A percentile compares a stretch with the other conserved stretches of the same genome.
These are phyloP conservation scores for Enteromius anoplus DNA, from an alignment of 2,797 vertebrate species.

Conservation along the genomic window DNA sequence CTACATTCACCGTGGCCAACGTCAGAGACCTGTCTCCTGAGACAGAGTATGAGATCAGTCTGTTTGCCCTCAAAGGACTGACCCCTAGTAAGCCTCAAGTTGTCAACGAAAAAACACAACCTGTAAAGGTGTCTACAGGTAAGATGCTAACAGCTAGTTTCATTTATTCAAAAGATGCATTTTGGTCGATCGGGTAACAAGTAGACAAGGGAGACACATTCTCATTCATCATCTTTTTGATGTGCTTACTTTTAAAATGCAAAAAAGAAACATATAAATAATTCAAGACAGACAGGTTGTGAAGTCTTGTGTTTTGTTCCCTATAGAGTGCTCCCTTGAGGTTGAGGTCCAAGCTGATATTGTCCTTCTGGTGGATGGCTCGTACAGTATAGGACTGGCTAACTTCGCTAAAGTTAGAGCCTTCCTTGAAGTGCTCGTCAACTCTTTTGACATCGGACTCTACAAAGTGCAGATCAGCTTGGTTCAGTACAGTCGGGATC, in stretches of 20 bases:
- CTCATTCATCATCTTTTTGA: not conserved
- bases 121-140: slow-evolving; percentile 93
- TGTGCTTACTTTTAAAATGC: not conserved
- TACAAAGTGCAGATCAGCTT: slow-evolving; percentile 94
- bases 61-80: slow-evolving; percentile 91
- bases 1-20: slow-evolving; percentile 85
- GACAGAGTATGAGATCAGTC: slow-evolving; percentile 92
- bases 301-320: slow-evolving; percentile 55
- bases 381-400: slow-evolving; percentile 97
- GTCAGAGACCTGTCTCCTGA: slow-evolving; percentile 94
- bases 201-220: not conserved
- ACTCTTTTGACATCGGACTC: slow-evolving; percentile 93
- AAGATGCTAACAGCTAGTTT: slow-evolving; percentile 10
- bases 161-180: not conserved
- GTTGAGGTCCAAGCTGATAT: slow-evolving; percentile 98
- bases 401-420: slow-evolving; percentile 99
- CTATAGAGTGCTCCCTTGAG: slow-evolving; percentile 92
- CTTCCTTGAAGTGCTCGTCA: slow-evolving; percentile 95
- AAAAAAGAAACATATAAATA: not conserved
- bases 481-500: slow-evolving; percentile 97
- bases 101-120: slow-evolving; percentile 93
- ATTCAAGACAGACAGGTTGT: not conserved
- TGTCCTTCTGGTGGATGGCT: slow-evolving; percentile 96
- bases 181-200: not conserved
- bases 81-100: slow-evolving; percentile 88